These are phyloP conservation scores for Tetrapedia diversipes DNA, from an alignment of 2,888 invertebrate species.

Conservation along the genomic window DNA sequence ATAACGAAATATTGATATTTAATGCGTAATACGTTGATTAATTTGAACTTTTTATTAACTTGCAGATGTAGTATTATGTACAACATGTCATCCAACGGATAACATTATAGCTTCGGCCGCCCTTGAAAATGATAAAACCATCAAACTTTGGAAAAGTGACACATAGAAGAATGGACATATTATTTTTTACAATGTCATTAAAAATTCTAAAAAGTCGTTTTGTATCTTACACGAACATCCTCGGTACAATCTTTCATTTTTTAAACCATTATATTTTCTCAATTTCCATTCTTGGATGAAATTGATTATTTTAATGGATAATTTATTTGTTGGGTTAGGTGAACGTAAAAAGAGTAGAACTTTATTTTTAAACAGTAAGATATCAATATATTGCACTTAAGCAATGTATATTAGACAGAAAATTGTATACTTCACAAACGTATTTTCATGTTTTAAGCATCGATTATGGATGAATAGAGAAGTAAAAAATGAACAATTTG, in stretches of 20 bases:
- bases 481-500: constrained; percentile 5
- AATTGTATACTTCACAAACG: too few species aligned
- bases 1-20: not conserved
- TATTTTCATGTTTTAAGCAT: too few species aligned
- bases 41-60: constrained; percentile 20
- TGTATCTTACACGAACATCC: constrained; percentile 10
- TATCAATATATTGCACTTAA: too few species aligned
- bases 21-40: not conserved
- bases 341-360: not conserved
- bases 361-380: not conserved
- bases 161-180: constrained; percentile 86
- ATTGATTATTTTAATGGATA: not conserved
- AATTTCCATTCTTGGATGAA: constrained; percentile 7
- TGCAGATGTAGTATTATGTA: constrained; percentile 95
- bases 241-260: not conserved
- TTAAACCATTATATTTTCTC: not conserved
- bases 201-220: not conserved
- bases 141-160: constrained; percentile 99
- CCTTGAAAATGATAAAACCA: constrained; percentile 98
- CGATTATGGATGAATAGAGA: not conserved
- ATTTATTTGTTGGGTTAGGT: not conserved
- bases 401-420: too few species aligned
- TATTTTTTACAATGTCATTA: constrained; percentile 1
- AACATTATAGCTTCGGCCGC: constrained; percentile 99
- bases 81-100: constrained; percentile 99